A percentile compares a stretch with the other conserved stretches of the same genome.
phyloP scores from a whole-genome alignment of 2,888 invertebrate species.

The Thymelicus acteon region DNA sequence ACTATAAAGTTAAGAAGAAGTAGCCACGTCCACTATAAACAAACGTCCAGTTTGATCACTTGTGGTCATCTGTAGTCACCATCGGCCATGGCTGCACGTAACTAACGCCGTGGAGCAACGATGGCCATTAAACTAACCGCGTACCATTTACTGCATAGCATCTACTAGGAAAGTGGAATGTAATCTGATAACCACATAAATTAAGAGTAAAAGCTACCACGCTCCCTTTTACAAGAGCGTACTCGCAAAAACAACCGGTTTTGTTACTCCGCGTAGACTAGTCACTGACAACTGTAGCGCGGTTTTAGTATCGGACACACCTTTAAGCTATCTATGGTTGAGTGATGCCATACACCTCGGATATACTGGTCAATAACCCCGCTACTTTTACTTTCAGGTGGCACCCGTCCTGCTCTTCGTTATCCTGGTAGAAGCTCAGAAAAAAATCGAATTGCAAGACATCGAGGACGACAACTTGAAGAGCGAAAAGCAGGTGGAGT shows the following conservation, averaged over 20 bases:
- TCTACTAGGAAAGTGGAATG: conserved; percentile 47
- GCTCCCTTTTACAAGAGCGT: conserved; percentile 64
- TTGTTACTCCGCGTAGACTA: conserved; percentile 55
- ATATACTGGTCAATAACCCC: conserved; percentile 44
- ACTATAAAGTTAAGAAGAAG: background rate
- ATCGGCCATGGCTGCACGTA: background rate
- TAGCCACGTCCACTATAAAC: background rate
- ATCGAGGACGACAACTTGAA: conserved; percentile 89
- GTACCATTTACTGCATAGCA: conserved; percentile 47
- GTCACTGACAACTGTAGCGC: conserved; percentile 44
- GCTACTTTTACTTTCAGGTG: conserved; percentile 68
- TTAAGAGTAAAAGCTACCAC: conserved; percentile 78
- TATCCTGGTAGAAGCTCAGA: conserved; percentile 75
- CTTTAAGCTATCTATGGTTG: conserved; percentile 58
- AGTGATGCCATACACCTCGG: conserved; percentile 51
- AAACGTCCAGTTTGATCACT: background rate
- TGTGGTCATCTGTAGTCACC: conserved; percentile 1
- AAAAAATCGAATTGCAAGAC: conserved; percentile 89
- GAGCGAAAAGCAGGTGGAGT: conserved; percentile 79
- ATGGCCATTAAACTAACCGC: conserved; percentile 46
- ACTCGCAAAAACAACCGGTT: conserved; percentile 67
- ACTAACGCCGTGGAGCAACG: conserved; percentile 25
- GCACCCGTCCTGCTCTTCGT: conserved; percentile 62
- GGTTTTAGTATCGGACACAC: conserved; percentile 51
- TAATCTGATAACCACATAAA: conserved; percentile 67